Evolutionary conservation across 1,140 invertebrate genomes (phyloP), one percentile per base, ranked within the genome.

Genomic region (Drosophila takahashii): DNA sequence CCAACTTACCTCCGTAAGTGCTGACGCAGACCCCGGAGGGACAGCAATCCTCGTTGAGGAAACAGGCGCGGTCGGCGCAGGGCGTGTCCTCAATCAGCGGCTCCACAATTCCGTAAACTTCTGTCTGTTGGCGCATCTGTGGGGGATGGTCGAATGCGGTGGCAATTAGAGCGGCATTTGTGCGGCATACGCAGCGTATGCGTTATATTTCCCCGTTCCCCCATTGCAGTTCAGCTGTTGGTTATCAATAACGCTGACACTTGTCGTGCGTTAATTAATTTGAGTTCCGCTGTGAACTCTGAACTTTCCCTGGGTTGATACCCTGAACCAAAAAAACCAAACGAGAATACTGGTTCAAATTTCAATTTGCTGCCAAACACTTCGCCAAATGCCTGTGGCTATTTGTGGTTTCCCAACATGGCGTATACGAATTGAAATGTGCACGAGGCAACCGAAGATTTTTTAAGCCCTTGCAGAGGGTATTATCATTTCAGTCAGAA

Each of bases 31-130:
- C 94, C 26, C 94, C 94, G 26, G 94, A 95, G 7, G 95, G 94
- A 81, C 96, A 97, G 91, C 96, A 97, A 73, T 96, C 94, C 62
- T 96, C 96, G 81, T 96, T 96, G 41, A 95, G 93, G 0, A 93
- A 94, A 79, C 96, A 97, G 45, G 92, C 93, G 69, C 93, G 94
- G 42, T 94, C 94, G 64, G 95, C 95, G 77, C 95, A 96, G 8
- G 95, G 94, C 48, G 93, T 93, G 60, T 94, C 93, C 58, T 93
- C 92, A 56, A 93, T 93, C 59, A 93, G 92, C 22, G 93, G 92
- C 41, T 92, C 92, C 34, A 93, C 93, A 56, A 94, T 93, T 18
- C 94, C 93, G 53, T 90, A 91, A 37, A 90, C 79, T 50, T 92
- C 91, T 59, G 89, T 62, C 53, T 83, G 70, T 34, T 70, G 84